Conservation (phyloP, 2,797 vertebrate genomes). For the Sebastes steindachneri region DNA sequence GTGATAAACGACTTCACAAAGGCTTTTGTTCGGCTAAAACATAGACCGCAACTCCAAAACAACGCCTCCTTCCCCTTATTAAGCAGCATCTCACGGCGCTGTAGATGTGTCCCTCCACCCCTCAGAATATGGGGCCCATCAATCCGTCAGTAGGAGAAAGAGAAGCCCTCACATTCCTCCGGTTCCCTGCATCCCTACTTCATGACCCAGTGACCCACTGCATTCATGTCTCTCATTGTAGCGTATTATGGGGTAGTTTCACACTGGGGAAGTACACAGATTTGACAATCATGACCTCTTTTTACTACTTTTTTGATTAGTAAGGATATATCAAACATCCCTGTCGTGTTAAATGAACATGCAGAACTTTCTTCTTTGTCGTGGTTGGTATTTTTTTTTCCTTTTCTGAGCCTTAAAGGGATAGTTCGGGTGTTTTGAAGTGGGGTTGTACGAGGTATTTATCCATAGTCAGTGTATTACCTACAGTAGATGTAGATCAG, state of each 20-base stretch:
- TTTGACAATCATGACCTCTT: slow-evolving; percentile 52
- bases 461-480: too few species aligned
- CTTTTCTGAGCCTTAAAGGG: not conserved
- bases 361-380: not conserved
- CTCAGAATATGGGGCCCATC: slow-evolving; percentile 71
- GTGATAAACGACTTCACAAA: slow-evolving; percentile 66
- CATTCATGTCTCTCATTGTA: slow-evolving; percentile 62
- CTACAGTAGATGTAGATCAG: too few species aligned
- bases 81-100: slow-evolving; percentile 49
- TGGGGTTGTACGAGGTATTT: too few species aligned
- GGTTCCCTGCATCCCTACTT: slow-evolving; percentile 55
- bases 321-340: not conserved
- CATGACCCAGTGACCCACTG: slow-evolving; percentile 68
- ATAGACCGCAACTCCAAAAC: not conserved
- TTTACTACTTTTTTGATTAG: not conserved
- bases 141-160: slow-evolving; percentile 70
- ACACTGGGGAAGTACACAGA: slow-evolving; percentile 46
- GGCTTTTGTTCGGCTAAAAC: slow-evolving; percentile 71
- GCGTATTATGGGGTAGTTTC: slow-evolving; percentile 61
- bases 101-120: slow-evolving; percentile 49
- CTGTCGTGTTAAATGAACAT: not conserved
- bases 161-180: slow-evolving; percentile 61
- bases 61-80: slow-evolving; percentile 59
- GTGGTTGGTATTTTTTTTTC: not conserved
- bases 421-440: too few species aligned